phyloP scores from a whole-genome alignment of 2,113 vertebrate genomes.

The Sylvia atricapilla region DNA sequence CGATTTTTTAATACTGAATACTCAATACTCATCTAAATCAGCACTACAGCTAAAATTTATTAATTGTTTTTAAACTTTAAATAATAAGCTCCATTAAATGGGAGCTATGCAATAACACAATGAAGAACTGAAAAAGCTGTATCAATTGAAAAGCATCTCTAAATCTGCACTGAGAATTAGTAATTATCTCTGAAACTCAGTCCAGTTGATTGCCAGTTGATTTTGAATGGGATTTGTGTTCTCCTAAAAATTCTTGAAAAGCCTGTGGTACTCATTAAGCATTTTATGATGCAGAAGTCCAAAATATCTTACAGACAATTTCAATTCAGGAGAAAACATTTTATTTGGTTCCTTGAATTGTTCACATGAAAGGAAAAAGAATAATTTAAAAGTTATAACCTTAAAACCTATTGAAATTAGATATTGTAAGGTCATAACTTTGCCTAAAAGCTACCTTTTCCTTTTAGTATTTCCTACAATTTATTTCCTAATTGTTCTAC shows the following conservation, averaged over 20 bases:
- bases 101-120: neutral
- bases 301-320: neutral
- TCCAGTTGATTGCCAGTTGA: neutral
- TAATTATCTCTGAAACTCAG: neutral
- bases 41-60: neutral
- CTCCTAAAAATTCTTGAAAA: neutral
- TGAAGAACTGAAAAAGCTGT: neutral
- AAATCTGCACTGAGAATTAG: neutral
- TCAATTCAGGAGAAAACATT: neutral
- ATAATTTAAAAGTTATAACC: neutral
- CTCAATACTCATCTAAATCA: neutral
- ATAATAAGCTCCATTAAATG: neutral
- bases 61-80: neutral
- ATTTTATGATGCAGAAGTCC: neutral
- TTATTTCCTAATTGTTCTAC: neutral
- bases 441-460: neutral
- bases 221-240: neutral
- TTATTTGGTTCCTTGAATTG: neutral
- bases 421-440: neutral
- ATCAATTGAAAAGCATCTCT: neutral
- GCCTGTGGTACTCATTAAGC: neutral
- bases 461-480: neutral
- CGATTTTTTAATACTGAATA: neutral
- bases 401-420: neutral
- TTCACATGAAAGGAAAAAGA: neutral